Base-by-base conservation (phyloP, 2,113 vertebrate genomes). In the Caranx ignobilis region DNA sequence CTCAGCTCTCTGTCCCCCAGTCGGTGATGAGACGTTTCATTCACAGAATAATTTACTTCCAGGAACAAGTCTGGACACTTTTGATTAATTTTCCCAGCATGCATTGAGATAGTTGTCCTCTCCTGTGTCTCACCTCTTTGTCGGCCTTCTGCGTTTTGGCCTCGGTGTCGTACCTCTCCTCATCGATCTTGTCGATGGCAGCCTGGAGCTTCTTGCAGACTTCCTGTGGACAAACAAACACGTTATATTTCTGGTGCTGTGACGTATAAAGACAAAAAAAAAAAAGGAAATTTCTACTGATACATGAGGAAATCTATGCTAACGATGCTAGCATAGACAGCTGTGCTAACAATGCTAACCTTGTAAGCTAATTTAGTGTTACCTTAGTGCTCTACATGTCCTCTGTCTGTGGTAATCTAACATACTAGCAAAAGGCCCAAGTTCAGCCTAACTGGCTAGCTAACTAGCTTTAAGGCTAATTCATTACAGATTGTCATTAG, bases 91-190 rank as follows among this genome's bases (percentile, higher is more conserved):
- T 26, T 26, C 26, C 26, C 26, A 26, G 26, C 26, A 26, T 26
- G 26, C 26, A 26, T 26, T 26, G 26, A 26, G 26, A 26, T 26
- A 26, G 26, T 26, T 26, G 26, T 26, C 26, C 1, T 26, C 26
- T 26, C 26, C 26, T 26, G 26, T 26, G 26, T 26, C 26, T 26
- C 26, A 99, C 98, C 96, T 99, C 98, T 91, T 98, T 98, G 87
- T 56, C 87, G 73, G 95, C 91, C 90, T 99, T 99, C 84, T 90
- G 82, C 63, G 98, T 95, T 91, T 95, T 98, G 77, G 95, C 35
- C 64, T 96, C 96, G 73, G 91, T 87, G 83, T 99, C 98, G 0
- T 99, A 99, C 71, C 98, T 96, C 63, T 99, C 98, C 82, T 99
- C 98, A 92, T 99, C 98, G 0, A 97, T 92, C 15, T 90, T 91